Evolutionary conservation across 2,113 vertebrate genomes (phyloP).

Genomic region (Dolichotis patagonum): DNA sequence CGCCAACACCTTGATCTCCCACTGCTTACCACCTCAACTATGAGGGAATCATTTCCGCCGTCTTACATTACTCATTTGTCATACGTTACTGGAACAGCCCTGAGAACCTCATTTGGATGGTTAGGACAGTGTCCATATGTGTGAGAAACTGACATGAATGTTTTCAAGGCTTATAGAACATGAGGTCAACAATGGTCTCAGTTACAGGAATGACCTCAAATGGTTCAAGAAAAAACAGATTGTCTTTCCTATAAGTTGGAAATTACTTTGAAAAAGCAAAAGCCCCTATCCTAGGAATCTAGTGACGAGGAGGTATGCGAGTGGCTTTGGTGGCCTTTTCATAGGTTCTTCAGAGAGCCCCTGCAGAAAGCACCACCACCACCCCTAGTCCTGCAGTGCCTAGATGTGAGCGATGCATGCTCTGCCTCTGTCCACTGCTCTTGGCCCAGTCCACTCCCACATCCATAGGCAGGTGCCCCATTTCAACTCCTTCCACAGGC

Average conservation of each 20-base stretch:
- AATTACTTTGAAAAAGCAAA: slow-evolving; percentile 28
- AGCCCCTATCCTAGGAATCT: not conserved
- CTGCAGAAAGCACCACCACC: not conserved
- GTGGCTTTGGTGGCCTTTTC: not conserved
- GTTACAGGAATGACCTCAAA: not conserved
- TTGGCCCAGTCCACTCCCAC: not conserved
- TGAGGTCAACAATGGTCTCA: not conserved
- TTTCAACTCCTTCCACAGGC: not conserved
- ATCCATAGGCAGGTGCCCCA: not conserved
- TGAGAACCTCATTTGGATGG: not conserved
- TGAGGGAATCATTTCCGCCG: not conserved
- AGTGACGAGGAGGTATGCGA: not conserved
- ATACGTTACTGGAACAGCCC: not conserved
- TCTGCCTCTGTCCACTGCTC: not conserved
- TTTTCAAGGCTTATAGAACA: not conserved
- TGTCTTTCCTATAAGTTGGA: not conserved
- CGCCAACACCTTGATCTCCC: not conserved
- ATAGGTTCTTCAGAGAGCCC: not conserved
- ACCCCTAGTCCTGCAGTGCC: not conserved
- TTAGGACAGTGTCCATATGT: not conserved
- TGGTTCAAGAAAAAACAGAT: not conserved
- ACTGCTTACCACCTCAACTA: not conserved
- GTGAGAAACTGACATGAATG: not conserved
- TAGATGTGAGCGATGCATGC: not conserved
- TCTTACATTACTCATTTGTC: not conserved